Evolutionary conservation across 1,140 invertebrate species (phyloP).

Genomic region (Zaprionus capensis): DNA sequence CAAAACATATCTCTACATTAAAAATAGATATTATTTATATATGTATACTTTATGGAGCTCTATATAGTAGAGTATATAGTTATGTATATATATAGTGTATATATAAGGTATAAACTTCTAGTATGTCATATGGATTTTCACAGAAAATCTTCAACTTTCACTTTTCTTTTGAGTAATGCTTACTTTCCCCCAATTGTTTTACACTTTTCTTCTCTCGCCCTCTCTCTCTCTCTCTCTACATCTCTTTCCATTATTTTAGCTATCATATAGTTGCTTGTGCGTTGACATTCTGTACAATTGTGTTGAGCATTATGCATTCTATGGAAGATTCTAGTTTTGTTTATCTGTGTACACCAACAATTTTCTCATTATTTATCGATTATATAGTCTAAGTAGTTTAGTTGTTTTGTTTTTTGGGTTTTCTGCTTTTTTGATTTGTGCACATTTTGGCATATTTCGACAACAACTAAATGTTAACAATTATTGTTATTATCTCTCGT

Average conservation of each 20-base stretch:
- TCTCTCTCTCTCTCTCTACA: constrained; percentile 16
- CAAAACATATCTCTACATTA: constrained; percentile 82
- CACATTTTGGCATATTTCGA: constrained; percentile 44
- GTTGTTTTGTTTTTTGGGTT: constrained; percentile 29
- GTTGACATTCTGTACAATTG: constrained; percentile 24
- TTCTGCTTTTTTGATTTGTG: constrained; percentile 40
- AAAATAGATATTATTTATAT: constrained; percentile 62
- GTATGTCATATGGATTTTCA: constrained; percentile 80
- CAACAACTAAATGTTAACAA: constrained; percentile 69
- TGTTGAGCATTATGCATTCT: constrained; percentile 72
- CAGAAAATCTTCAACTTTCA: constrained; percentile 80
- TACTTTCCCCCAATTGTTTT: constrained; percentile 71
- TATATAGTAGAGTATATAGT: constrained; percentile 58
- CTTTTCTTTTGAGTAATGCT: constrained; percentile 70
- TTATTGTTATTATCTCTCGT: constrained; percentile 45
- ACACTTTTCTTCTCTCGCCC: constrained; percentile 21
- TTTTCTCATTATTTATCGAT: constrained; percentile 5
- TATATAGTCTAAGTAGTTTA: constrained; percentile 9
- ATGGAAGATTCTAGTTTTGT: constrained; percentile 62
- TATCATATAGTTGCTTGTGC: constrained; percentile 42
- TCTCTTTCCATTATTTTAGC: constrained; percentile 3
- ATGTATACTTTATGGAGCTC: constrained; percentile 61
- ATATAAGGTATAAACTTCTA: constrained; percentile 78
- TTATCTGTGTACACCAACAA: constrained; percentile 35
- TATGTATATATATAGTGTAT: constrained; percentile 61